These are phyloP conservation scores for Phocoena phocoena DNA, from an alignment of 2,113 vertebrate species.

Conservation along the genomic window DNA sequence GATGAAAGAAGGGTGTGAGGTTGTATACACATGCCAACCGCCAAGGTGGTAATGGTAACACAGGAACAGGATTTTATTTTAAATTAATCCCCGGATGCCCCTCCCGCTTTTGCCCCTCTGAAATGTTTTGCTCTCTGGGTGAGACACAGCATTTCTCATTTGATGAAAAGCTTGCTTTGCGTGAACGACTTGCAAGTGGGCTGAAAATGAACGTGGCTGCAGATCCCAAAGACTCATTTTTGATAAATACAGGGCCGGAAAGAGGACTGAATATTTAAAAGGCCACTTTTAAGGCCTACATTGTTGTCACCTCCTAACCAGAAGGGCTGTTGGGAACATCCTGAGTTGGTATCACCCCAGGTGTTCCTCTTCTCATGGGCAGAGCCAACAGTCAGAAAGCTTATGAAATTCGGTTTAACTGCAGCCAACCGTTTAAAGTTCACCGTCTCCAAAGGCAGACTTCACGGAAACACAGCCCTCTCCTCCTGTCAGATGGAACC, in stretches of 20 bases:
- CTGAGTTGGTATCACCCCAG: background rate
- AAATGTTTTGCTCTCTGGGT: background rate
- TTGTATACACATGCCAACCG: background rate
- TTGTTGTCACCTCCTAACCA: background rate
- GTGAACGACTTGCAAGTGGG: background rate
- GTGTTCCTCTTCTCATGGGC: background rate
- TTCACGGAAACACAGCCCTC: background rate
- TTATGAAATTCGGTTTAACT: background rate
- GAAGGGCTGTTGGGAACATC: background rate
- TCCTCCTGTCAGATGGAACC: background rate
- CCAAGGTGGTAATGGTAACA: slow-evolving; percentile 56
- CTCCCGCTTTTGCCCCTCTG: background rate
- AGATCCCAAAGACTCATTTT: slow-evolving; percentile 38
- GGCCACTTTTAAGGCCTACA: background rate
- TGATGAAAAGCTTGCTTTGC: background rate
- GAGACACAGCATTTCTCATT: background rate
- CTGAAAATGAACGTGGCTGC: slow-evolving; percentile 13
- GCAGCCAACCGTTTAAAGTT: background rate
- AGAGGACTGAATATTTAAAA: slow-evolving; percentile 25
- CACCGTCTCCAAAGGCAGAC: background rate
- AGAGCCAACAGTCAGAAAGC: background rate
- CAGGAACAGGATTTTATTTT: slow-evolving; percentile 50
- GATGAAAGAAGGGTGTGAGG: slow-evolving; percentile 56
- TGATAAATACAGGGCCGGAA: background rate
- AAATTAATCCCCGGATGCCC: slow-evolving; percentile 51